These are phyloP conservation scores for Semaprochilodus insignis DNA, from an alignment of 2,797 vertebrate species.

Conservation along the genomic window DNA sequence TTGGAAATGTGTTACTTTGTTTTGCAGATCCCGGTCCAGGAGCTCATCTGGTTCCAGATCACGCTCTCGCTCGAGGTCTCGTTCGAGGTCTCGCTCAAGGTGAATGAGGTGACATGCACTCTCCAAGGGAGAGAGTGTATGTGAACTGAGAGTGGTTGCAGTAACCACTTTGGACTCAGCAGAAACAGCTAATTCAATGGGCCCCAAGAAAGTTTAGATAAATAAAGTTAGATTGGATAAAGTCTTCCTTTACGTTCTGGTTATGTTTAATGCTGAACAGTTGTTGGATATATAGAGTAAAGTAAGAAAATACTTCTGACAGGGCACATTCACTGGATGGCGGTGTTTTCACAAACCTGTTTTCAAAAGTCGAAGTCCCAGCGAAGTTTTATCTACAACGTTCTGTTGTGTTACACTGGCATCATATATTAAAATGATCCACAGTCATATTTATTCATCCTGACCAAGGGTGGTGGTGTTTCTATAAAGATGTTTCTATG, in stretches of 20 bases:
- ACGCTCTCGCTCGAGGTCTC: constrained; percentile 93
- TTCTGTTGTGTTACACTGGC: not conserved
- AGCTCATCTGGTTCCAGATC: constrained; percentile 98
- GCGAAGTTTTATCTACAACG: not conserved
- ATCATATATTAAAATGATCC: not conserved
- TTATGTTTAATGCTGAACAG: not conserved
- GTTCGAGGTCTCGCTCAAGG: constrained; percentile 84
- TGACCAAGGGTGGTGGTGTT: too few species aligned
- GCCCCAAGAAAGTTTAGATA: not conserved
- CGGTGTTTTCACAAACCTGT: not conserved
- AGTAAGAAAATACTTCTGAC: too few species aligned
- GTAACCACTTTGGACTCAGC: constrained; percentile 55
- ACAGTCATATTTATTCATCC: not conserved
- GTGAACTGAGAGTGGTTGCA: constrained; percentile 73
- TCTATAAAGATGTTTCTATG: not conserved
- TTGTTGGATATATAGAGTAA: not conserved
- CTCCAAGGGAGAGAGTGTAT: constrained; percentile 84
- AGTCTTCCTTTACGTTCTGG: not conserved
- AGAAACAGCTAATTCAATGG: constrained; percentile 5
- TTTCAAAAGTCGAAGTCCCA: not conserved
- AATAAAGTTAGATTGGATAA: too few species aligned
- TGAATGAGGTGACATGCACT: constrained; percentile 99
- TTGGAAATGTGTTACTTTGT: constrained; percentile 82
- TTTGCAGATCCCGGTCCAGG: constrained; percentile 97
- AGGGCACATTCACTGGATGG: not conserved